Percentiles rank a stretch among this genome's conserved stretches.
Conservation (phyloP, 2,888 invertebrate species). For the Kryphioiulus occultus region DNA sequence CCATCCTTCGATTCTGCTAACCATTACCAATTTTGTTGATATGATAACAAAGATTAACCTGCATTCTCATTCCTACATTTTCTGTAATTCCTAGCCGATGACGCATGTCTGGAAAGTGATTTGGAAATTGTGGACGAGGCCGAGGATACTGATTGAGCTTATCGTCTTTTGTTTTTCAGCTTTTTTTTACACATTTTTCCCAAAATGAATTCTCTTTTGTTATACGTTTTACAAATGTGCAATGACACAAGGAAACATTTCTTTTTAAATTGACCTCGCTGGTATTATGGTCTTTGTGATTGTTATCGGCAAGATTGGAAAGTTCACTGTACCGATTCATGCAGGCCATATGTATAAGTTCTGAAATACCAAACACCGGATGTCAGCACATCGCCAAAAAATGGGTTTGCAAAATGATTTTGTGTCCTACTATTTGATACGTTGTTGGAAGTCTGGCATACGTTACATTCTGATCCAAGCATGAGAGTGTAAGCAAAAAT, state of each 20-base stretch:
- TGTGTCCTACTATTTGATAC: no score
- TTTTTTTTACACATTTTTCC: background rate
- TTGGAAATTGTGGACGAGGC: conserved; percentile 47
- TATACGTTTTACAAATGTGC: background rate
- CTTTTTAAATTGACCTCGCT: background rate
- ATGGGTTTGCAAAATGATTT: no score
- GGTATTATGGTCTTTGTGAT: background rate
- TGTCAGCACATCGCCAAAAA: no score
- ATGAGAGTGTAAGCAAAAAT: no score
- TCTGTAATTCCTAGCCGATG: background rate
- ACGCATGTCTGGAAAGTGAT: conserved; percentile 40
- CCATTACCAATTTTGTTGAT: background rate
- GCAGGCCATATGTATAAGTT: no score
- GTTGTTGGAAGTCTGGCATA: no score
- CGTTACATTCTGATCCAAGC: no score
- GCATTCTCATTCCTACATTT: background rate
- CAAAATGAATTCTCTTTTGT: background rate
- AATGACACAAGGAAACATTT: background rate
- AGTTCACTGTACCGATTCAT: no score
- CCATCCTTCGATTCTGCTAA: background rate
- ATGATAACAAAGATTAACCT: no score
- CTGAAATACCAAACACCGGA: no score
- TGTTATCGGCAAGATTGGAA: no score
- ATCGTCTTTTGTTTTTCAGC: background rate
- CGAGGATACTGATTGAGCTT: conserved; percentile 20